phyloP scores from a whole-genome alignment of 2,888 invertebrate genomes.

The Eumacrocentrus americanus region DNA sequence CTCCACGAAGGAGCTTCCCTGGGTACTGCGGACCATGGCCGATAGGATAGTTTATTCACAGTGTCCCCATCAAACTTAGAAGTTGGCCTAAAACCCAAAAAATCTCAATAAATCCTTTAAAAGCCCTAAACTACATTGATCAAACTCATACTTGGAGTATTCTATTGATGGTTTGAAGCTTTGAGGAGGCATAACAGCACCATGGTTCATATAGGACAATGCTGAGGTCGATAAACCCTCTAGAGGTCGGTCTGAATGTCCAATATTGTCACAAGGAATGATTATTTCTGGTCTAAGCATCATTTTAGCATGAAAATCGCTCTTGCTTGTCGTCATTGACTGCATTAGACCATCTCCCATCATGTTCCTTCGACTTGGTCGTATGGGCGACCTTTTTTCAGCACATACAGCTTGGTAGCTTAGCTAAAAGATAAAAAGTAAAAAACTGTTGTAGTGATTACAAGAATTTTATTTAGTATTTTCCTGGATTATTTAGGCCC shows the following conservation, averaged over 20 bases:
- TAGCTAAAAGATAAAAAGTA: constrained; percentile 45
- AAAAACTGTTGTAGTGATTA: too few species aligned
- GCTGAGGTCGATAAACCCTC: constrained; percentile 51
- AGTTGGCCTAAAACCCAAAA: too few species aligned
- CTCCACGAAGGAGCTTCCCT: constrained; percentile 54
- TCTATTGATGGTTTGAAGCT: constrained; percentile 52
- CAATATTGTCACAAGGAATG: constrained; percentile 53
- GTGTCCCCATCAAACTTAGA: constrained; percentile 54
- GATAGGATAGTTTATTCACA: constrained; percentile 56
- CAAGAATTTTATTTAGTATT: constrained; percentile 10
- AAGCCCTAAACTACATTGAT: not conserved
- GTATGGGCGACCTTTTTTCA: constrained; percentile 49
- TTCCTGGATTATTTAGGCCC: too few species aligned
- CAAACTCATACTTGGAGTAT: constrained; percentile 46
- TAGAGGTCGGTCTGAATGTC: constrained; percentile 46
- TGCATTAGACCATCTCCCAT: constrained; percentile 51
- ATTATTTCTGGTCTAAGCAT: constrained; percentile 43
- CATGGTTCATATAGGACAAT: constrained; percentile 54
- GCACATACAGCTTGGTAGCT: constrained; percentile 53
- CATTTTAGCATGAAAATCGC: constrained; percentile 51
- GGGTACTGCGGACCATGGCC: constrained; percentile 46
- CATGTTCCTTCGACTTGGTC: constrained; percentile 48
- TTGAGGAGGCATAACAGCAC: constrained; percentile 39
- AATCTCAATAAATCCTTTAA: not conserved
- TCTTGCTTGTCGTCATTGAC: constrained; percentile 52